A percentile compares a stretch with the other conserved stretches of the same genome.
phyloP scores from a whole-genome alignment of 2,888 invertebrate genomes.

The Sinotaia quadrata region DNA sequence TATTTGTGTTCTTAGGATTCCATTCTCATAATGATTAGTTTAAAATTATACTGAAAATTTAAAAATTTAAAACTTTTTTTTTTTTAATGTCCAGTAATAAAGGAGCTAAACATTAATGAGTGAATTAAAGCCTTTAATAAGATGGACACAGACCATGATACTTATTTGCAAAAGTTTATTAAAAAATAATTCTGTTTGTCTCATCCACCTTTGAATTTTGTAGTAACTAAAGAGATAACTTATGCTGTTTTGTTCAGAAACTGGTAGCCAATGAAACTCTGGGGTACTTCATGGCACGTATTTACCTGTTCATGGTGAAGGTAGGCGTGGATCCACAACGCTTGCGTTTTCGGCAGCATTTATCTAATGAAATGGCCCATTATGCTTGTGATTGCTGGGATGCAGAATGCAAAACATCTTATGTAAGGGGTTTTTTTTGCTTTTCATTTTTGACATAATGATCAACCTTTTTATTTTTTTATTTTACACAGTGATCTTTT shows the following conservation, averaged over 20 bases:
- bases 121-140: too few relatives aligned
- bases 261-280: slow-evolving; percentile 96
- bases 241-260: slow-evolving; percentile 51
- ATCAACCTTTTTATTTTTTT: too few relatives aligned
- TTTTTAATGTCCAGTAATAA: too few relatives aligned
- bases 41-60: too few relatives aligned
- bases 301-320: slow-evolving; percentile 88
- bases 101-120: too few relatives aligned
- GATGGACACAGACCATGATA: background rate
- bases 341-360: slow-evolving; percentile 96
- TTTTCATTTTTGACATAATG: too few relatives aligned
- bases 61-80: too few relatives aligned
- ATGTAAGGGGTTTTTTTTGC: slow-evolving; percentile 79
- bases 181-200: background rate
- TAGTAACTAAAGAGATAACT: background rate
- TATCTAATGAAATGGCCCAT: slow-evolving; percentile 99
- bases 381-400: slow-evolving; percentile 99
- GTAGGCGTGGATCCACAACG: slow-evolving; percentile 89
- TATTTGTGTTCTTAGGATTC: too few relatives aligned
- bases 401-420: slow-evolving; percentile 96
- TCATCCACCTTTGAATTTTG: background rate
- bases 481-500: too few relatives aligned
- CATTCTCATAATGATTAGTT: too few relatives aligned
- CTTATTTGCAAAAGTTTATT: background rate
- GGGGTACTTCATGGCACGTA: slow-evolving; percentile 97